A percentile compares a stretch with the other conserved stretches of the same genome.
Conservation (phyloP, 2,888 invertebrate species). For the Macropis europaea region DNA sequence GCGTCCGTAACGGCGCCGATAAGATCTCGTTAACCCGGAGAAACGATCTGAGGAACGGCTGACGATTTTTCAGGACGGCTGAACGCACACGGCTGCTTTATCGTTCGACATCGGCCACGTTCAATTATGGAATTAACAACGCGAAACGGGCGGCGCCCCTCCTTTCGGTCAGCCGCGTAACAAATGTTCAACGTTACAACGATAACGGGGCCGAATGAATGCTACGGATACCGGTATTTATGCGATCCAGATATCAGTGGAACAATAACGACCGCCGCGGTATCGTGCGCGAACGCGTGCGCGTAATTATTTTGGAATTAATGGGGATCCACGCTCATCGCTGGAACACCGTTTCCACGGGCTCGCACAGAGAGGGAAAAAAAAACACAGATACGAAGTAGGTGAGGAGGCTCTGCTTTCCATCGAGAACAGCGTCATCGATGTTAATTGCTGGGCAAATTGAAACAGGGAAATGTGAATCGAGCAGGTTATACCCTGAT, state of each 20-base stretch:
- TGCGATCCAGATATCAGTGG: constrained; percentile 67
- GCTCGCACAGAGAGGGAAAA: background rate
- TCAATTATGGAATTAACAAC: constrained; percentile 68
- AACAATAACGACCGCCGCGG: constrained; percentile 61
- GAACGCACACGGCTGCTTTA: constrained; percentile 20
- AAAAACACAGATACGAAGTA: background rate
- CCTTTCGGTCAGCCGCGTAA: constrained; percentile 61
- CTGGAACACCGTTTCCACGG: constrained; percentile 44
- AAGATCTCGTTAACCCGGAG: background rate
- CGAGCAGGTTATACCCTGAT: constrained; percentile 9
- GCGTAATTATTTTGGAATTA: constrained; percentile 66
- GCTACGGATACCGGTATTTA: constrained; percentile 67
- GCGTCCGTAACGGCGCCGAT: background rate
- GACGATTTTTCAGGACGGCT: background rate
- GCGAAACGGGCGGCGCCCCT: constrained; percentile 42
- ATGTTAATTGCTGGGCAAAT: constrained; percentile 24
- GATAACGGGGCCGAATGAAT: constrained; percentile 65
- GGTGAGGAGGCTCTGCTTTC: background rate
- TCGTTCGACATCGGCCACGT: constrained; percentile 50
- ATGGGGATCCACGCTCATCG: constrained; percentile 45
- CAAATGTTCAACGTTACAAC: constrained; percentile 59
- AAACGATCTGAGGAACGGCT: background rate
- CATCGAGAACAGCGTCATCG: background rate
- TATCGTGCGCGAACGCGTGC: constrained; percentile 56
- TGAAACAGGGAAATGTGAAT: constrained; percentile 15